Percentiles rank a stretch among this genome's conserved stretches.
Evolutionary conservation across 2,888 invertebrate genomes (phyloP).

Genomic region (Drosophila gaucha): DNA sequence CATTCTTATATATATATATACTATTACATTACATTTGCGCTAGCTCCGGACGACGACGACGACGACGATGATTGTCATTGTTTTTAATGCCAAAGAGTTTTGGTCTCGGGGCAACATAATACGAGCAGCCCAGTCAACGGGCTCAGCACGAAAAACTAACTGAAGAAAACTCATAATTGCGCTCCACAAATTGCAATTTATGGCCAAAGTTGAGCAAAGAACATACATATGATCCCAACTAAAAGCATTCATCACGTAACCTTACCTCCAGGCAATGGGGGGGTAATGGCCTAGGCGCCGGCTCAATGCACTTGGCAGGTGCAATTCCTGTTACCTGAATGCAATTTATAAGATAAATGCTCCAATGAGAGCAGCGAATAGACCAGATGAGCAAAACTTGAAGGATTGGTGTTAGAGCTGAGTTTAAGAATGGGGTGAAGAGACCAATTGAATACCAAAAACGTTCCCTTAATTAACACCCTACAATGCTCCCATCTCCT

Average conservation of each 20-base stretch:
- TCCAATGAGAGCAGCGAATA: slow-evolving; percentile 21
- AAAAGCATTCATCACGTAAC: slow-evolving; percentile 60
- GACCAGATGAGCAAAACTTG: neutral
- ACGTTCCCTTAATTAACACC: too few species aligned
- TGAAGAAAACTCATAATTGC: slow-evolving; percentile 77
- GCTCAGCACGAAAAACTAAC: slow-evolving; percentile 40
- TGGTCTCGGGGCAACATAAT: slow-evolving; percentile 56
- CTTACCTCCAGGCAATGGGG: slow-evolving; percentile 13
- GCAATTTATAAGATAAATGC: slow-evolving; percentile 44
- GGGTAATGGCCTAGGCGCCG: slow-evolving; percentile 26
- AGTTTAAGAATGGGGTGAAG: too few species aligned
- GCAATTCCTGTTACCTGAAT: slow-evolving; percentile 27
- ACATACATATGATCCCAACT: slow-evolving; percentile 38
- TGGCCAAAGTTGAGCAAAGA: slow-evolving; percentile 59
- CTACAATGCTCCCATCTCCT: too few species aligned
- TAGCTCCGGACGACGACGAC: slow-evolving; percentile 16
- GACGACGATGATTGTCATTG: slow-evolving; percentile 59
- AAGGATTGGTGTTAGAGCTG: too few species aligned
- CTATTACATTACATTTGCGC: slow-evolving; percentile 76
- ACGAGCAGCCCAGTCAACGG: slow-evolving; percentile 33
- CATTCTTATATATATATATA: slow-evolving; percentile 58
- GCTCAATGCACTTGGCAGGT: slow-evolving; percentile 46
- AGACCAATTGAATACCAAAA: too few species aligned
- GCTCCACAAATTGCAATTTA: slow-evolving; percentile 77
- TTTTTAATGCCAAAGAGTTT: slow-evolving; percentile 63